Base-by-base conservation (phyloP, 1,140 invertebrate genomes). In the Radopholus similis region DNA sequence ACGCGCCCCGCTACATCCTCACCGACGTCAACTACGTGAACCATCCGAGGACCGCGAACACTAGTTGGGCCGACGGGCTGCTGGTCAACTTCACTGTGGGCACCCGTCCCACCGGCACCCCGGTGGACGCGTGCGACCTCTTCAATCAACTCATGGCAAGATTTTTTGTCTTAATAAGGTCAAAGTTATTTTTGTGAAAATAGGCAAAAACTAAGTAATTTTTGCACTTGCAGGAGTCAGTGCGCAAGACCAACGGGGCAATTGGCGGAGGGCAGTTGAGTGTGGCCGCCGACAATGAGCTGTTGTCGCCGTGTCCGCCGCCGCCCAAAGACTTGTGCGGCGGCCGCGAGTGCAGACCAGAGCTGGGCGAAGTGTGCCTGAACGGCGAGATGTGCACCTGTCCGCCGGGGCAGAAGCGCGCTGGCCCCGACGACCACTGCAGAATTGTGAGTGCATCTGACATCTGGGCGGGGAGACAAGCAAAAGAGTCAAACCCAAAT, bases 1-100 rank as follows among this genome's bases (percentile, higher is more conserved):
- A 82, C 58, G 77, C 80, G 15, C 80, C 76, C 21, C 37, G 76
- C 8, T 82, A 82, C 63, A 78, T 81, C 4, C 75, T 67, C 57
- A 83, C 81, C 9, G 69, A 78, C 53, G 70, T 81, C 42, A 30
- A 44, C 5, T 80, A 72, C 68, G 74, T 80, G 53, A 81, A 75
- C 21, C 78, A 81, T 66, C 78, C 78, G 23, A 81, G 81, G 74
- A 82, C 76, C 0, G 68, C 79, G 21, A 81, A 81, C 76, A 79
- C 23, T 21, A 26, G 47, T 9, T 81, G 78, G 78, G 56, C 65
- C 42, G 76, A 81, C 63, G 78, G 78, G 34, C 44, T 81, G 18
- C 66, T 81, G 34, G 66, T 81, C 38, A 81, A 81, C 51, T 82
- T 78, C 42, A 75, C 68, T 18, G 80, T 80, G 5, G 72, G 70